Evolutionary conservation across 2,888 invertebrate genomes (phyloP).

Genomic region (Schizaphis graminum): DNA sequence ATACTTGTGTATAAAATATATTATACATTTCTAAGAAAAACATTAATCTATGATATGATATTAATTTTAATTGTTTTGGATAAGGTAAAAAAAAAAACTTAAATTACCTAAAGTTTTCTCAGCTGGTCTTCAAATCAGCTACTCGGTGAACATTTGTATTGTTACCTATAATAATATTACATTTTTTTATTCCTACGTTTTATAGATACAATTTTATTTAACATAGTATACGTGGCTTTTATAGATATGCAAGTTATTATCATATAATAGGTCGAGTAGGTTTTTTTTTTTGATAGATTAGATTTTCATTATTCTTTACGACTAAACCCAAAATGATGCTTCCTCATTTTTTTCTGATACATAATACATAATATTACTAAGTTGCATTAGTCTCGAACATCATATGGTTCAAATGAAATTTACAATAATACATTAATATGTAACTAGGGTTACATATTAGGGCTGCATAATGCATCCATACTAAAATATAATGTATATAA

Average conservation of each 20-base stretch:
- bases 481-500: not conserved
- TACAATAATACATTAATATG: not conserved
- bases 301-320: constrained; percentile 24
- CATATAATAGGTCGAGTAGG: not conserved
- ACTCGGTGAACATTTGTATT: not conserved
- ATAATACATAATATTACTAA: not conserved
- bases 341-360: not conserved
- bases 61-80: not conserved
- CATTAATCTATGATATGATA: not conserved
- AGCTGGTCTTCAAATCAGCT: not conserved
- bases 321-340: not conserved
- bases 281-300: not conserved
- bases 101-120: not conserved
- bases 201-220: not conserved
- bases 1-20: not conserved
- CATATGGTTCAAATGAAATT: not conserved
- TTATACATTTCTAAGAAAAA: not conserved
- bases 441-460: constrained; percentile 11
- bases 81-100: not conserved
- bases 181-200: not conserved
- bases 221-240: not conserved
- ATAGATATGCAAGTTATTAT: not conserved
- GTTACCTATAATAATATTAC: not conserved
- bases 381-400: not conserved
- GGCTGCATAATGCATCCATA: not conserved